Conservation (phyloP, 2,113 vertebrate genomes). For the Argyrosomus japonicus region DNA sequence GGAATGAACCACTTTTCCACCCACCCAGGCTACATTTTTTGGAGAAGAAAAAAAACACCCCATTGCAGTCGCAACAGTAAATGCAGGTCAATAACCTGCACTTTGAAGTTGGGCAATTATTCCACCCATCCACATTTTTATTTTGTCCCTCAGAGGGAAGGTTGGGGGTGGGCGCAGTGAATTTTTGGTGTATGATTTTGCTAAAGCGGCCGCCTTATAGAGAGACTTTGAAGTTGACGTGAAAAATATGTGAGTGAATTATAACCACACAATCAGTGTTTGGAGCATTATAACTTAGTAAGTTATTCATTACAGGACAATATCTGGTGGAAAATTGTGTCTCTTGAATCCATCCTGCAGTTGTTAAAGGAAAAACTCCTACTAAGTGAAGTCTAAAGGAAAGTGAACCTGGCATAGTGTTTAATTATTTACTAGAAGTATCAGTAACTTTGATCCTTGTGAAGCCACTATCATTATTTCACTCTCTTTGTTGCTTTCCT, state of each 20-base stretch:
- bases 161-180: conserved; percentile 12
- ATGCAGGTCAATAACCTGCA: conserved; percentile 70
- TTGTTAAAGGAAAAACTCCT: conserved; percentile 12
- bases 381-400: conserved; percentile 3
- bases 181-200: conserved; percentile 63
- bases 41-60: conserved; percentile 68
- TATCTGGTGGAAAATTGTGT: conserved; percentile 34
- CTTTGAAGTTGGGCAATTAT: conserved; percentile 81
- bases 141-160: conserved; percentile 60
- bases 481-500: conserved; percentile 50
- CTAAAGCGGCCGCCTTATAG: conserved; percentile 57
- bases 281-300: conserved; percentile 28
- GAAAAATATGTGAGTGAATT: conserved; percentile 68
- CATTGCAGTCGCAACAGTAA: conserved; percentile 55
- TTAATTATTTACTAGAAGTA: conserved; percentile 49
- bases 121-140: conserved; percentile 72
- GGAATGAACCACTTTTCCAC: conserved; percentile 41
- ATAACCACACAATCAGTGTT: conserved; percentile 38
- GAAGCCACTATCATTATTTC: conserved; percentile 61
- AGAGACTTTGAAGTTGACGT: conserved; percentile 72
- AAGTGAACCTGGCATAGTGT: conserved; percentile 28
- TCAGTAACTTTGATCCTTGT: conserved; percentile 61
- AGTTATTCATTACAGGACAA: conserved; percentile 25
- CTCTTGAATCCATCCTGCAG: conserved; percentile 20
- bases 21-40: conserved; percentile 45